Percentiles rank a stretch among this genome's conserved stretches.
Conservation (phyloP, 2,797 vertebrate genomes). For the Onychomys torridus region DNA sequence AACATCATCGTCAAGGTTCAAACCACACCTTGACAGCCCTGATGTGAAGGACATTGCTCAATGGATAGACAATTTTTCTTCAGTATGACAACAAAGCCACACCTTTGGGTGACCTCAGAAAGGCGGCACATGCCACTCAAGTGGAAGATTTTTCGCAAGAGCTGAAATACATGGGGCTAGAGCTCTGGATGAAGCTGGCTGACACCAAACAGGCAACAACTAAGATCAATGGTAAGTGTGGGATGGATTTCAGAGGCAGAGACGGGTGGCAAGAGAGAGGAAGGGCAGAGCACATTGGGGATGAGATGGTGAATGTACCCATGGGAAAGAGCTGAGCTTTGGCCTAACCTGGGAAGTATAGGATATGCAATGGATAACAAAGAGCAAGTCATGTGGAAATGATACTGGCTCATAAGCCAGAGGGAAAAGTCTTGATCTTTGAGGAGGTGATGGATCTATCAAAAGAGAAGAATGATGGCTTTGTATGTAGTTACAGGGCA, state of each 20-base stretch:
- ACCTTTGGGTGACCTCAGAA: neutral
- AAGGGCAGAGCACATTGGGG: neutral
- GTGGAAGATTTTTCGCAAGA: neutral
- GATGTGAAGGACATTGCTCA: neutral
- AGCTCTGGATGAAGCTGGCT: neutral
- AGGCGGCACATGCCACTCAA: neutral
- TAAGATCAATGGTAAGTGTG: neutral
- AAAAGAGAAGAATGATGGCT: too few species aligned
- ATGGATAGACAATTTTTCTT: neutral
- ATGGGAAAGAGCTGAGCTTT: neutral
- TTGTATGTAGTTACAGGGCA: too few species aligned
- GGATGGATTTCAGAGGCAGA: neutral
- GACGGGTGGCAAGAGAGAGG: neutral
- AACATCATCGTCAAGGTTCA: neutral
- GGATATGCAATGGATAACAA: too few species aligned
- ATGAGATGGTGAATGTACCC: rapidly evolving
- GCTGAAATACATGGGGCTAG: rapidly evolving
- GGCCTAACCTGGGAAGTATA: neutral
- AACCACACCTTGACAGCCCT: neutral
- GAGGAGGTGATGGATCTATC: too few species aligned
- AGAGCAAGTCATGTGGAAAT: too few species aligned
- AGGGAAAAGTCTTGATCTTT: neutral
- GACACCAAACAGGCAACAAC: neutral
- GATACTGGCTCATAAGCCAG: neutral
- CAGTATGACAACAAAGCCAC: neutral